These are phyloP conservation scores for Apostichopus japonicus DNA, from an alignment of 35 echinoderm and acorn worm species.

Conservation along the genomic window DNA sequence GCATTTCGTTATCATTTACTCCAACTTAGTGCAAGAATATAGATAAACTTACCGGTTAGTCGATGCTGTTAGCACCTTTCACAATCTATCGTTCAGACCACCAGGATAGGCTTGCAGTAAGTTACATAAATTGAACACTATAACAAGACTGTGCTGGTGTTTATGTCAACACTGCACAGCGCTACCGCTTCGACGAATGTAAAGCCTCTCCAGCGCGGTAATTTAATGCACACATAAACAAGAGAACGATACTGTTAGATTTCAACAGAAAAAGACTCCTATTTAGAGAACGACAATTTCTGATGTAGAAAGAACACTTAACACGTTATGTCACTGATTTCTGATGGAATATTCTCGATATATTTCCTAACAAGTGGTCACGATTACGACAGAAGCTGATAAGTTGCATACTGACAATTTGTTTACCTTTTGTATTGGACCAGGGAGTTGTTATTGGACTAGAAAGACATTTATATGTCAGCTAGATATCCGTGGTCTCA, in stretches of 20 bases:
- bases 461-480: not conserved
- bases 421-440: not conserved
- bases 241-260: not conserved
- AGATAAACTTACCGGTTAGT: too few relatives aligned
- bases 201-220: not conserved
- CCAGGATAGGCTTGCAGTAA: too few relatives aligned
- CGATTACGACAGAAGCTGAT: not conserved
- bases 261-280: not conserved
- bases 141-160: not conserved
- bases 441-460: not conserved
- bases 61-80: too few relatives aligned
- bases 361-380: slow-evolving; percentile 4
- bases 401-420: not conserved
- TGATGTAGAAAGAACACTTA: not conserved
- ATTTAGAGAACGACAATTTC: not conserved
- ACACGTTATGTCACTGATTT: not conserved
- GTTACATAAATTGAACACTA: too few relatives aligned
- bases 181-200: not conserved
- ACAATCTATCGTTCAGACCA: too few relatives aligned
- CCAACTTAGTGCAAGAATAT: too few relatives aligned
- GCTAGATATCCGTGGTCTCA: not conserved
- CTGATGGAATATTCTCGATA: not conserved
- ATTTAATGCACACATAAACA: not conserved
- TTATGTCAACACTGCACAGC: not conserved
- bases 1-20: too few relatives aligned